These are phyloP conservation scores for Rhopilema esculentum DNA, from an alignment of 30 jellyfish, hydroid and myxozoan genomes.

Conservation along the genomic window DNA sequence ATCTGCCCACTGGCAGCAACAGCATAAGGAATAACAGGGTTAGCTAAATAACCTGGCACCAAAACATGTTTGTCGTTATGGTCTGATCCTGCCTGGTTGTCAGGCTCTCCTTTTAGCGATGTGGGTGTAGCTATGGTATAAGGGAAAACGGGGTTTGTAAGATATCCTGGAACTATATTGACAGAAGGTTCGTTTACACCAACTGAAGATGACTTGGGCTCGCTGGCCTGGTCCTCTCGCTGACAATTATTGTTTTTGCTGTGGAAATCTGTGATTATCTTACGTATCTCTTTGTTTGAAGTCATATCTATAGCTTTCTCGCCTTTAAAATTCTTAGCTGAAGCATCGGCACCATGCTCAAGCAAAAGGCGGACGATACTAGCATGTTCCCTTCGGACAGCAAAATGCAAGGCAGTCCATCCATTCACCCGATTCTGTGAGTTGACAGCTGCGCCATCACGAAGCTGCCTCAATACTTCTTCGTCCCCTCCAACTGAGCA, in stretches of 20 bases:
- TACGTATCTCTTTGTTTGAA: slow-evolving; percentile 55
- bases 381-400: slow-evolving; percentile 81
- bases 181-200: not conserved
- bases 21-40: slow-evolving; percentile 37
- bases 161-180: slow-evolving; percentile 63
- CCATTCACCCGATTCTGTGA: slow-evolving; percentile 91
- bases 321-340: slow-evolving; percentile 50
- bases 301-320: slow-evolving; percentile 81
- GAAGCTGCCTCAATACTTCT: slow-evolving; percentile 43
- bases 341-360: slow-evolving; percentile 73
- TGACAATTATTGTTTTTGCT: not conserved
- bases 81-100: not conserved
- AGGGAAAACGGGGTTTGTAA: slow-evolving; percentile 74
- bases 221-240: not conserved
- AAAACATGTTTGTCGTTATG: slow-evolving; percentile 21
- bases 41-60: slow-evolving; percentile 52
- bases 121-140: slow-evolving; percentile 31
- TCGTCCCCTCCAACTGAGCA: slow-evolving; percentile 74
- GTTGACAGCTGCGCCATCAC: slow-evolving; percentile 86
- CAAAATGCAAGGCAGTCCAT: slow-evolving; percentile 90
- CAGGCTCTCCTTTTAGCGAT: not conserved
- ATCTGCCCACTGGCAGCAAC: slow-evolving; percentile 51
- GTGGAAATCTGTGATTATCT: slow-evolving; percentile 10
- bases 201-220: not conserved
- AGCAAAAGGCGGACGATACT: slow-evolving; percentile 58